Evolutionary conservation across 2,797 vertebrate genomes (phyloP).

Genomic region (Eptatretus atami): DNA sequence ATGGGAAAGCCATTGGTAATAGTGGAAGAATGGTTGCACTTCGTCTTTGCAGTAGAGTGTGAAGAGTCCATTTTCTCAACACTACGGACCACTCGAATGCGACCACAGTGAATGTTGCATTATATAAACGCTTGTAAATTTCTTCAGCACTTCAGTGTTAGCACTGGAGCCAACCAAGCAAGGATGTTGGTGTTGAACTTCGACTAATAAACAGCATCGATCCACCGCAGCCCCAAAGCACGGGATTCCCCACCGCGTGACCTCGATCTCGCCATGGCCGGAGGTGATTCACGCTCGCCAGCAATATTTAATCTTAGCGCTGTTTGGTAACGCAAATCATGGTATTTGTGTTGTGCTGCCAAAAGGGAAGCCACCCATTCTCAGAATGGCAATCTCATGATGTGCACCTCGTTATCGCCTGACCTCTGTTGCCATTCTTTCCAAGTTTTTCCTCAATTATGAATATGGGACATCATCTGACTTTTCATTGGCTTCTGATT

Average conservation of each 20-base stretch:
- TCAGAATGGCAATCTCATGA: conserved; percentile 52
- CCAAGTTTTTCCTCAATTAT: conserved; percentile 33
- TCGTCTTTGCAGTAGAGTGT: too few species aligned
- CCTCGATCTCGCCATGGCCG: conserved; percentile 20
- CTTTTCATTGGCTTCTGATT: conserved; percentile 16
- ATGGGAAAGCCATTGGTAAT: too few species aligned
- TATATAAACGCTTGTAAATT: too few species aligned
- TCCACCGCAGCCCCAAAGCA: conserved; percentile 10
- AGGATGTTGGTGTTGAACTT: too few species aligned
- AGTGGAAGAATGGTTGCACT: too few species aligned
- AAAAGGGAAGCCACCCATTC: conserved; percentile 33
- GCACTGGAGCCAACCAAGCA: too few species aligned
- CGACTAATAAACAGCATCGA: not conserved
- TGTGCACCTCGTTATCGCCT: conserved; percentile 51
- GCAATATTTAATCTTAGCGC: conserved; percentile 23
- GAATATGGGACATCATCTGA: conserved; percentile 18
- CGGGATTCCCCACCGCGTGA: conserved; percentile 15
- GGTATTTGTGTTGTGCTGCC: conserved; percentile 31
- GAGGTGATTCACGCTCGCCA: conserved; percentile 35
- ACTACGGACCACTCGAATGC: too few species aligned
- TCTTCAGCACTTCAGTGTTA: too few species aligned
- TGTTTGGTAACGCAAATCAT: conserved; percentile 41
- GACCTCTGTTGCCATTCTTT: conserved; percentile 61
- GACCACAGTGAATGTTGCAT: too few species aligned
- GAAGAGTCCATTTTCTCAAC: too few species aligned